phyloP scores from a whole-genome alignment of 2,888 invertebrate species.

The Hoplodrina ambigua region DNA sequence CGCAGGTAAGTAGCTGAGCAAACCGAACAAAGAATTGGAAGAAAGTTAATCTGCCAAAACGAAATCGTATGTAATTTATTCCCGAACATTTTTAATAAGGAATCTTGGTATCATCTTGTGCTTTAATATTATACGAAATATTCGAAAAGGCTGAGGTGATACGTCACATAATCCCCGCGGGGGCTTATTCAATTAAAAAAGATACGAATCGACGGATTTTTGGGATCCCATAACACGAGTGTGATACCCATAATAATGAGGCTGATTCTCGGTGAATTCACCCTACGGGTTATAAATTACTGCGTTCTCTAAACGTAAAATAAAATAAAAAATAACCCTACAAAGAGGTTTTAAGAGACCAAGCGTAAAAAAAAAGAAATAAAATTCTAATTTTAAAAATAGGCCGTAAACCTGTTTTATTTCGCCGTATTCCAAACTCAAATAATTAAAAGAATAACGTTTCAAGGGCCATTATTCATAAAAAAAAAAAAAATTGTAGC shows the following conservation, averaged over 20 bases:
- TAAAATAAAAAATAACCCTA: constrained; percentile 9
- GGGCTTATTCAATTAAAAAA: constrained; percentile 60
- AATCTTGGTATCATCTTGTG: constrained; percentile 51
- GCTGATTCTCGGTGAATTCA: constrained; percentile 25
- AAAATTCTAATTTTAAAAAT: constrained; percentile 41
- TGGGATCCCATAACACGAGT: constrained; percentile 44
- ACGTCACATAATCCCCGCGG: constrained; percentile 39
- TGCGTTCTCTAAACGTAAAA: constrained; percentile 23
- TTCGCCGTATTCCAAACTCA: constrained; percentile 39
- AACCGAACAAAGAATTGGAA: constrained; percentile 39
- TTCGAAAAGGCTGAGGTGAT: constrained; percentile 41
- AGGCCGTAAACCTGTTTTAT: constrained; percentile 40
- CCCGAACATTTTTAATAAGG: constrained; percentile 54
- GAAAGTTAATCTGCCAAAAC: constrained; percentile 51
- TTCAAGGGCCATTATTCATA: constrained; percentile 40
- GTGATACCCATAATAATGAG: constrained; percentile 51
- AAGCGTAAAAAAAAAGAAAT: constrained; percentile 44
- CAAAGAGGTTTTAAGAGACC: constrained; percentile 16
- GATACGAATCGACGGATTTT: constrained; percentile 46
- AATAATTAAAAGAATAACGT: constrained; percentile 52
- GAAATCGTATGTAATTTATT: constrained; percentile 65
- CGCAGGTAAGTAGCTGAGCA: constrained; percentile 79
- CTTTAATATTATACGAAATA: constrained; percentile 47
- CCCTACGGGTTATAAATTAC: constrained; percentile 31
- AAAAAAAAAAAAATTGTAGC: constrained; percentile 46